Evolutionary conservation across 1,140 invertebrate genomes (phyloP).

Genomic region (Trichonephila clavata): DNA sequence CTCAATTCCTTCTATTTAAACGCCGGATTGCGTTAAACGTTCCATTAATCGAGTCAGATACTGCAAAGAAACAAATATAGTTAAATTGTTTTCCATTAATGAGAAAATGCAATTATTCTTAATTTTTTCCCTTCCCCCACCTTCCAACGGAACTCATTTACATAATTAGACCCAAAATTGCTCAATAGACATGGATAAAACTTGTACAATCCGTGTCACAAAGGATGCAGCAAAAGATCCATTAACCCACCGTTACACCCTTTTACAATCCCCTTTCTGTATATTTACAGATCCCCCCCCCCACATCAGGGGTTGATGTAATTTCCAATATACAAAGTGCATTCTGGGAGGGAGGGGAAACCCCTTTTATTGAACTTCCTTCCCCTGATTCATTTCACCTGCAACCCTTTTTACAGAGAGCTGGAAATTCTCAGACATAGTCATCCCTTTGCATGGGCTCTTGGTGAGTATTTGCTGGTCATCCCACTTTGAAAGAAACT

Average conservation of each 20-base stretch:
- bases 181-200: not conserved
- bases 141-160: not conserved
- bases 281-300: not conserved
- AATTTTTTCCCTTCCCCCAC: not conserved
- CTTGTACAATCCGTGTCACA: not conserved
- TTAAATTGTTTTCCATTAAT: conserved; percentile 16
- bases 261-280: not conserved
- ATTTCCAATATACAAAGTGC: not conserved
- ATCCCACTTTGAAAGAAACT: not conserved
- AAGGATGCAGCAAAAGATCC: not conserved
- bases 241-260: not conserved
- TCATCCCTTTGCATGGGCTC: not conserved
- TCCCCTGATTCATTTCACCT: not conserved
- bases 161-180: not conserved
- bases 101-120: not conserved
- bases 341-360: not conserved
- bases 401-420: not conserved
- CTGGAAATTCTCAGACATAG: conserved; percentile 3
- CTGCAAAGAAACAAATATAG: too few relatives aligned
- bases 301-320: conserved; percentile 1
- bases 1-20: too few relatives aligned
- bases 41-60: too few relatives aligned
- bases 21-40: too few relatives aligned
- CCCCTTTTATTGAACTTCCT: not conserved
- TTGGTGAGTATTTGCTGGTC: not conserved